phyloP scores from a whole-genome alignment of 2,888 invertebrate genomes.

The Petrolisthes cinctipes region DNA sequence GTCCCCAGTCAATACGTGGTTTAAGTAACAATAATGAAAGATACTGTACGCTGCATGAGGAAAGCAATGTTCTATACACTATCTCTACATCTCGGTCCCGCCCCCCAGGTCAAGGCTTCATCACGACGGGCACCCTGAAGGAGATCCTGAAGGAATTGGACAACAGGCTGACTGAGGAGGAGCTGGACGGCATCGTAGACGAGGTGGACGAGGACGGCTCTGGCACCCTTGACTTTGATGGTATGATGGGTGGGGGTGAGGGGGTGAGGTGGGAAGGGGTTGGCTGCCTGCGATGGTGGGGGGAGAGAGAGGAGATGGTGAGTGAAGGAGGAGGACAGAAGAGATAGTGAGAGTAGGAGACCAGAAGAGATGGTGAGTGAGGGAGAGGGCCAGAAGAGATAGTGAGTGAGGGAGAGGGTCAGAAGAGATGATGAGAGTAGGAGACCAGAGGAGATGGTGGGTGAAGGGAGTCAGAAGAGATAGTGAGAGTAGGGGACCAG shows the following conservation, averaged over 20 bases:
- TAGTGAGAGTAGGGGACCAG: too few relatives aligned
- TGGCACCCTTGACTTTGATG: conserved; percentile 65
- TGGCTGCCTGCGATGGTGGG: too few relatives aligned
- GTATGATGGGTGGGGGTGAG: conserved; percentile 31
- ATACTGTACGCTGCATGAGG: too few relatives aligned
- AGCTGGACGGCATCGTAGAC: conserved; percentile 65
- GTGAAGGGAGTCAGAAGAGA: too few relatives aligned
- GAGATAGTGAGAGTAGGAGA: too few relatives aligned
- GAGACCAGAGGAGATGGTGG: too few relatives aligned
- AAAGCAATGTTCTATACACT: too few relatives aligned
- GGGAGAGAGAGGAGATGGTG: neutral
- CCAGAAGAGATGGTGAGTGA: too few relatives aligned
- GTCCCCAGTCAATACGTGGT: too few relatives aligned
- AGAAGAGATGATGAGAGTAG: neutral
- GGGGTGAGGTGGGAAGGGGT: neutral
- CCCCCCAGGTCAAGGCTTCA: conserved; percentile 63
- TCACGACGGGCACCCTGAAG: conserved; percentile 62
- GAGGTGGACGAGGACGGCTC: conserved; percentile 66
- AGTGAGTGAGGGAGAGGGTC: neutral
- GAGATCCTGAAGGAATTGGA: conserved; percentile 65
- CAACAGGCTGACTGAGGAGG: conserved; percentile 62
- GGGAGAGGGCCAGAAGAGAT: too few relatives aligned
- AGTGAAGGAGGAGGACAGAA: neutral
- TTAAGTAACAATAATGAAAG: too few relatives aligned
- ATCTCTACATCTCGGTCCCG: neutral